These are phyloP conservation scores for Pilophorus perplexus DNA, from an alignment of 2,888 invertebrate species.

Conservation along the genomic window DNA sequence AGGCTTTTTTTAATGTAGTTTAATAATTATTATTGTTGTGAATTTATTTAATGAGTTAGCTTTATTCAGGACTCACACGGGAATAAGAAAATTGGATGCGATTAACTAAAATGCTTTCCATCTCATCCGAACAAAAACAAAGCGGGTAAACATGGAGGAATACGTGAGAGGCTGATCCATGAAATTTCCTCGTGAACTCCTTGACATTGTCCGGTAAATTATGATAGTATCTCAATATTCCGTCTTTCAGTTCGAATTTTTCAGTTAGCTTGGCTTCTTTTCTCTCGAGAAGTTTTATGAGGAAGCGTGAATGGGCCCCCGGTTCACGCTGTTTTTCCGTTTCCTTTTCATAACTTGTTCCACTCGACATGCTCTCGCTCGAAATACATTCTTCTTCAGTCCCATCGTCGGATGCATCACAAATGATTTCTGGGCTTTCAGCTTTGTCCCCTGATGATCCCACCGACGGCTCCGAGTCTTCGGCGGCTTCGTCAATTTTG, in stretches of 20 bases:
- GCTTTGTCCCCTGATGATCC: neutral
- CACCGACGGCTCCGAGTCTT: neutral
- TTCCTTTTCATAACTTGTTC: neutral
- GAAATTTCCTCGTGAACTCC: slow-evolving; percentile 6
- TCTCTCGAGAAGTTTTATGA: neutral
- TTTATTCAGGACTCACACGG: slow-evolving; percentile 1
- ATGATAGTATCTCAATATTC: slow-evolving; percentile 12
- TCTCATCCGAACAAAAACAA: slow-evolving; percentile 6
- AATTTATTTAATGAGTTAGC: no score
- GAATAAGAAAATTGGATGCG: slow-evolving; percentile 1
- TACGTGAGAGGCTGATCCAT: slow-evolving; percentile 1
- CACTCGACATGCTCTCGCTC: slow-evolving; percentile 11
- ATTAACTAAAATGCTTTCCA: slow-evolving; percentile 4
- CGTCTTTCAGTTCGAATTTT: slow-evolving; percentile 19
- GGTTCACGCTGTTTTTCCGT: neutral
- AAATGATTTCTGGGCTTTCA: neutral
- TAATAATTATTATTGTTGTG: no score
- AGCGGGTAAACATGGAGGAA: slow-evolving; percentile 16
- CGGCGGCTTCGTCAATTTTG: neutral
- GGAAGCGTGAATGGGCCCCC: neutral
- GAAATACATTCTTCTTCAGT: slow-evolving; percentile 20
- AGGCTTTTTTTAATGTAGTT: no score
- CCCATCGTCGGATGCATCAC: slow-evolving; percentile 16
- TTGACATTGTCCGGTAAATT: neutral
- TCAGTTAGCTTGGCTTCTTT: slow-evolving; percentile 1